Percentiles rank a stretch among this genome's conserved stretches.
Conservation (phyloP, 2,888 invertebrate species). For the Harpalus rubripes region DNA sequence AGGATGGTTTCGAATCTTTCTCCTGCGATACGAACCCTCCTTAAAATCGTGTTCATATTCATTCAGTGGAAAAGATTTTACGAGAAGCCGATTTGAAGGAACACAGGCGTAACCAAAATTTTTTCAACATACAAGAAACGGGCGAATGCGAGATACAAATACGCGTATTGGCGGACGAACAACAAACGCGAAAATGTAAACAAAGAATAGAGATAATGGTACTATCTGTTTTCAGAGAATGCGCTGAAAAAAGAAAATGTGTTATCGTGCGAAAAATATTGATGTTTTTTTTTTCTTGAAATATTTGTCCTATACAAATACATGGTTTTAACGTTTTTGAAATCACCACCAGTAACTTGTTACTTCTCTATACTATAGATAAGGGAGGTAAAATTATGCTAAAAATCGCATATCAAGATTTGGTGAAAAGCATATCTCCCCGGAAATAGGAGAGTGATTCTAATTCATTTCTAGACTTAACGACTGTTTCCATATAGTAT, state of each 20-base stretch:
- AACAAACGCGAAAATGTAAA: slow-evolving; percentile 1
- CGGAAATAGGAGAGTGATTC: no score
- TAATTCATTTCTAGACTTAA: no score
- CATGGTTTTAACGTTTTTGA: neutral
- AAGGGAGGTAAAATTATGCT: no score
- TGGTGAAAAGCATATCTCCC: no score
- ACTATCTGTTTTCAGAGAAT: neutral
- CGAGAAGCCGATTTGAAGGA: slow-evolving; percentile 23
- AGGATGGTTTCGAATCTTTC: neutral
- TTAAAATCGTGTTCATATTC: slow-evolving; percentile 40
- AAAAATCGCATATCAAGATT: no score
- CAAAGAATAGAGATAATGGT: neutral
- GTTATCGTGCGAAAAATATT: neutral
- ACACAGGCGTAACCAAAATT: slow-evolving; percentile 22
- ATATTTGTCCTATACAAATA: neutral
- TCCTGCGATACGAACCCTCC: neutral
- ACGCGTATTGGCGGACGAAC: neutral
- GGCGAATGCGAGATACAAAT: neutral
- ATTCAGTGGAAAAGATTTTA: slow-evolving; percentile 26
- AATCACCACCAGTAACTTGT: neutral
- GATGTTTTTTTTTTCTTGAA: neutral
- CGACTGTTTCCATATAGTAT: no score
- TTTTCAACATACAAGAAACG: neutral
- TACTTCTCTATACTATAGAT: no score
- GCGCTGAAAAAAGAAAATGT: neutral